phyloP scores from a whole-genome alignment of 2,113 vertebrate genomes.

The Grallaria varia region DNA sequence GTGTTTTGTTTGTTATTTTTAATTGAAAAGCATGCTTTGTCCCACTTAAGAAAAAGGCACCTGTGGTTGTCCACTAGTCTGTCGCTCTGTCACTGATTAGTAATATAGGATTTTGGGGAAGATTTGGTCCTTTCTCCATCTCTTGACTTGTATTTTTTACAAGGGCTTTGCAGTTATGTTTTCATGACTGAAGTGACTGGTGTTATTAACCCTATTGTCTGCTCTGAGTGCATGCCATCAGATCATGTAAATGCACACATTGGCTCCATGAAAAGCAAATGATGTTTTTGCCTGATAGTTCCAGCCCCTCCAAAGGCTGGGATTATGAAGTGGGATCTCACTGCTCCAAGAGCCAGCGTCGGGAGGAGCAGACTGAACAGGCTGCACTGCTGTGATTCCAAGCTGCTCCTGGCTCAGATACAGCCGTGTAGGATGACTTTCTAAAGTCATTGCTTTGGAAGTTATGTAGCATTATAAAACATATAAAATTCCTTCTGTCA shows the following conservation, averaged over 20 bases:
- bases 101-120: not conserved
- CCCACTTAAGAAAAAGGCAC: not conserved
- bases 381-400: constrained; percentile 15
- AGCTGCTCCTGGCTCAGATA: constrained; percentile 56
- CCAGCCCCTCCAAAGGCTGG: not conserved
- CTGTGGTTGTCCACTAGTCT: not conserved
- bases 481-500: not conserved
- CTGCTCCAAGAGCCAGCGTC: not conserved
- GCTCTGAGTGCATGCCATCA: fast-evolving
- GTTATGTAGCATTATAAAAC: not conserved
- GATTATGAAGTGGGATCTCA: not conserved
- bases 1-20: not conserved
- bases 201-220: not conserved
- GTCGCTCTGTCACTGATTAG: not conserved
- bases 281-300: fast-evolving
- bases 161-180: not conserved
- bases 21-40: not conserved
- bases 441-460: constrained; percentile 43
- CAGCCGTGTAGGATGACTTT: not conserved
- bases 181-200: not conserved
- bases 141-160: not conserved
- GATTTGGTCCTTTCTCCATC: not conserved
- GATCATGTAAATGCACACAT: fast-evolving
- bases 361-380: constrained; percentile 32
- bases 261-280: not conserved